A percentile compares a stretch with the other conserved stretches of the same genome.
These are phyloP conservation scores for Sitophilus oryzae DNA, from an alignment of 1,140 invertebrate genomes.

Conservation along the genomic window DNA sequence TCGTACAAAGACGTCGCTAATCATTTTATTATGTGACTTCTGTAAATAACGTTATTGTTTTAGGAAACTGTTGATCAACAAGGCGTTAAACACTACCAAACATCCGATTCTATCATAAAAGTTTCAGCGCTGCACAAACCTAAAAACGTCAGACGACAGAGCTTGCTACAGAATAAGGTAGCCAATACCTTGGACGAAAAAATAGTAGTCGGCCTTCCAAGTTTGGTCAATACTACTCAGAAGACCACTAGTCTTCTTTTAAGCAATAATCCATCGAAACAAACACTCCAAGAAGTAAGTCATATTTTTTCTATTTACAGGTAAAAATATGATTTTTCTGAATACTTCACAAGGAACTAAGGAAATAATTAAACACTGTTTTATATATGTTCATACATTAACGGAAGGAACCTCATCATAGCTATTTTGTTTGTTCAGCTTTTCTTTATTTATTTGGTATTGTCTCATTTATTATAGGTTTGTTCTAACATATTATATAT, in stretches of 20 bases:
- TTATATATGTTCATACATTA: no score
- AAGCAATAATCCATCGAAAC: constrained; percentile 26
- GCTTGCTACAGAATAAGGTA: constrained; percentile 9
- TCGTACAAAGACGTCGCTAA: no score
- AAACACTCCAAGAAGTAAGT: constrained; percentile 13
- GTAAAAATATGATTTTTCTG: not conserved
- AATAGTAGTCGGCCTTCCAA: constrained; percentile 10
- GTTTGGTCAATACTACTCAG: constrained; percentile 19
- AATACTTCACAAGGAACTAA: not conserved
- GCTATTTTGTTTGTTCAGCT: no score
- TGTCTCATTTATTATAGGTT: no score
- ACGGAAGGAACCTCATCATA: no score
- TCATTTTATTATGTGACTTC: not conserved
- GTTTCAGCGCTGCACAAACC: constrained; percentile 13
- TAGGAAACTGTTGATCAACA: constrained; percentile 6
- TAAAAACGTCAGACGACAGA: constrained; percentile 6
- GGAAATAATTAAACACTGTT: no score
- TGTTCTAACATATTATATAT: no score
- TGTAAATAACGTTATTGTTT: not conserved
- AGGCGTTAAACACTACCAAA: not conserved
- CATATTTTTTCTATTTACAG: not conserved
- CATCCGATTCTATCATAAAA: not conserved
- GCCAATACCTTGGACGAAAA: constrained; percentile 11
- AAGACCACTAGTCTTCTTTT: constrained; percentile 27
- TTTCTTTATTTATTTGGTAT: no score